phyloP scores from a whole-genome alignment of 1,140 invertebrate species.

The Dolichoris vasculosae region DNA sequence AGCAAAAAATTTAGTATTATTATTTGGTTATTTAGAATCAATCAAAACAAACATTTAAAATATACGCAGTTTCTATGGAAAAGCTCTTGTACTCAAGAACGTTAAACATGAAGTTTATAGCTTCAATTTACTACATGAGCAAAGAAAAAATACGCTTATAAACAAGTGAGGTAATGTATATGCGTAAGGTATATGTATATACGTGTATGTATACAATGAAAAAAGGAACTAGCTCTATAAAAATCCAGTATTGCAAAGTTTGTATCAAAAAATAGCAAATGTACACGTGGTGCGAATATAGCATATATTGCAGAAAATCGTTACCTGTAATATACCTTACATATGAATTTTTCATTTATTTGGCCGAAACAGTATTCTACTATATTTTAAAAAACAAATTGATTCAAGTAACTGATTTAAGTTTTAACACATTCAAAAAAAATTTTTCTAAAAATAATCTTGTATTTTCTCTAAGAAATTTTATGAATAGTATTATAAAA shows the following conservation, averaged over 20 bases:
- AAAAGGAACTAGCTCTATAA: background rate
- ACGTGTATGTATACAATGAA: constrained; percentile 6
- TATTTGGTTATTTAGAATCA: constrained; percentile 3
- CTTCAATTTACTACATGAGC: constrained; percentile 14
- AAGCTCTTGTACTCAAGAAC: background rate
- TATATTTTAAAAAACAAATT: constrained; percentile 1
- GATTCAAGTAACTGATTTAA: constrained; percentile 12
- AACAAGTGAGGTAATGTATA: background rate
- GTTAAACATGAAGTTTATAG: constrained; percentile 32
- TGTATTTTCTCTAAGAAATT: too few species aligned
- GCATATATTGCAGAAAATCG: constrained; percentile 19
- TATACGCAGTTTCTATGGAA: background rate
- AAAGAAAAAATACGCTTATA: constrained; percentile 1
- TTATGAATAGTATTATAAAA: too few species aligned
- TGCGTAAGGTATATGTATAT: too few species aligned
- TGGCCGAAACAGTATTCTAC: background rate
- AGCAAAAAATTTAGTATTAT: background rate
- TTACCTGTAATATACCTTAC: constrained; percentile 10
- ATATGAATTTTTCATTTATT: constrained; percentile 30
- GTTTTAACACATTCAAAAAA: too few species aligned
- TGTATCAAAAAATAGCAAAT: constrained; percentile 29
- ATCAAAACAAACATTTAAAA: constrained; percentile 30
- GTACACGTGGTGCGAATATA: background rate
- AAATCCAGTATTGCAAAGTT: constrained; percentile 35
- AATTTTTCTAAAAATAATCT: too few species aligned